Evolutionary conservation across 2,888 invertebrate genomes (phyloP), one percentile per base, ranked within the genome.

Genomic region (Dusona sp.): DNA sequence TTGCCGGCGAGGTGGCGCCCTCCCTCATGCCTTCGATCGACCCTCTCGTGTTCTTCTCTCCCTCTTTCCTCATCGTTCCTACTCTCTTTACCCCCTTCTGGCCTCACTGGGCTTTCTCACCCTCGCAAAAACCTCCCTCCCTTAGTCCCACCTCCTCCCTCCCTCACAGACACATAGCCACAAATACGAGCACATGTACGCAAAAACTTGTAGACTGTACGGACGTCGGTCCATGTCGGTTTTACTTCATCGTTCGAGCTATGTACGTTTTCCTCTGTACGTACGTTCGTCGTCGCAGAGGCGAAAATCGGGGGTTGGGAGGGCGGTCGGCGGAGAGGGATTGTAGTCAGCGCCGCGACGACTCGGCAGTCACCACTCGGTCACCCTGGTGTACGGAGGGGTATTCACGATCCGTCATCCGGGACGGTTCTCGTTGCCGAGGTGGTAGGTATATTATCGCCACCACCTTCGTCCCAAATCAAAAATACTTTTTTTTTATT

Each of bases 21-120:
- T 92, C 92, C 90, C 90, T 91, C 88, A 89, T 88, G 90, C 86
- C 90, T 92, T 92, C 92, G 92, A 92, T 92, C 92, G 90, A 91
- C 90, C 89, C 89, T 88, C 87, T 86, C 83, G 61, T 80, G 36
- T 83, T 81, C 54, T 87, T 77, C 84, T 80, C 86, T 85, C 87
- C 57, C 79, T 84, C 73, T 78, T 22, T 65, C 51, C 82, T 83
- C 81, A 25, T 79, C 73, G 51, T 57, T 72, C 70, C 68, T 54
- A 65, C 73, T 42, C 75, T 77, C 78, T 74, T 61, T 38, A 16
- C 29, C 61, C 61, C 61, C 29, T 25, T 29, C 61, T 29, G 11
- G 13, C 29, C 29, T 29, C 29, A 9, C 61, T 25, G 61, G 29
- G 61, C 29, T 61, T 61, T 29, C 61, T 61, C 61, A 29, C 25